A percentile compares a stretch with the other conserved stretches of the same genome.
Conservation (phyloP, 37 sponge, comb jelly and placozoan genomes). For the Bolinopsis microptera region DNA sequence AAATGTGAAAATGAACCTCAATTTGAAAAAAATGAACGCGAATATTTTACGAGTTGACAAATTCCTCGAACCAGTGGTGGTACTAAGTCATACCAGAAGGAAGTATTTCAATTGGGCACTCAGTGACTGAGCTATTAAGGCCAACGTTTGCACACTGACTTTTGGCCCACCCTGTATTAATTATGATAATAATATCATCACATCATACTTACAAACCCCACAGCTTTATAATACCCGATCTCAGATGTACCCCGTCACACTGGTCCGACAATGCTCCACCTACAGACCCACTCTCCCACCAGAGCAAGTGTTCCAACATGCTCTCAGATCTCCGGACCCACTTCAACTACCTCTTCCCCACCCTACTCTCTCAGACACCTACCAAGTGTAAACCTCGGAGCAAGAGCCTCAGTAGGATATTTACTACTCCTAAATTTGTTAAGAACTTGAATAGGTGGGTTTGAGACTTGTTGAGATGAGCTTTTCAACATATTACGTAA, state of each 20-base stretch:
- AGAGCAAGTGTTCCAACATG: neutral
- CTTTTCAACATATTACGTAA: too few species aligned
- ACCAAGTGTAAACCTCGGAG: conserved; percentile 30
- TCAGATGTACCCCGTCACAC: conserved; percentile 26
- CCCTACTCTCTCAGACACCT: conserved; percentile 10
- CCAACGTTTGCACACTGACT: too few species aligned
- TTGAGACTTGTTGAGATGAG: neutral
- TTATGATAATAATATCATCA: too few species aligned
- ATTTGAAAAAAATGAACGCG: too few species aligned
- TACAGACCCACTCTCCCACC: conserved; percentile 27
- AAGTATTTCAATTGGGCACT: too few species aligned
- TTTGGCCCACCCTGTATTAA: too few species aligned
- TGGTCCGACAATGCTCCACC: conserved; percentile 17
- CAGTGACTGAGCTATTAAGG: too few species aligned
- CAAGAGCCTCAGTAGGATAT: conserved; percentile 56
- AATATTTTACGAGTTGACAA: too few species aligned
- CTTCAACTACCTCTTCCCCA: conserved; percentile 59
- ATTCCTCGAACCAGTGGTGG: too few species aligned
- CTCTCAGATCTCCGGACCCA: conserved; percentile 61
- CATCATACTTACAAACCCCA: too few species aligned
- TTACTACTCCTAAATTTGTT: conserved; percentile 59
- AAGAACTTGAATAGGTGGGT: conserved; percentile 46
- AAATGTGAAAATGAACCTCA: too few species aligned
- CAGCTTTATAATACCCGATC: neutral
- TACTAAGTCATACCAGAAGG: too few species aligned